Evolutionary conservation across 2,797 vertebrate genomes (phyloP).

Genomic region (Hydrolagus colliei): DNA sequence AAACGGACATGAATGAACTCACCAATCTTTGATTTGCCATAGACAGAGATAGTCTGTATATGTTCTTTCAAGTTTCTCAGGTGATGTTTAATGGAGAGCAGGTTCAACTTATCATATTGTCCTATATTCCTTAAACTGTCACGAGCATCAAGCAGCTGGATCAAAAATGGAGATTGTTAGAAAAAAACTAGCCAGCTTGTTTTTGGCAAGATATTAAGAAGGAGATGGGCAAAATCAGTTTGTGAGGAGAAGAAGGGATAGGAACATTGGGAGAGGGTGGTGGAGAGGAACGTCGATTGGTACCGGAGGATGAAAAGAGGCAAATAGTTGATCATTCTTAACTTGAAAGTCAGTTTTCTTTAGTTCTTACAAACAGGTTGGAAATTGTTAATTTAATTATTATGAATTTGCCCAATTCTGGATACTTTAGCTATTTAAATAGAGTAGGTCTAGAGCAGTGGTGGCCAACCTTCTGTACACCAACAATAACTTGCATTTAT

Average conservation of each 20-base stretch:
- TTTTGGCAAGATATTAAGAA: neutral
- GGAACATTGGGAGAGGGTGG: neutral
- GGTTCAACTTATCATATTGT: slow-evolving; percentile 46
- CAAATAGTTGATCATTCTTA: neutral
- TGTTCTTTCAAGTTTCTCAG: slow-evolving; percentile 53
- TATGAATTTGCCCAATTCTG: too few species aligned
- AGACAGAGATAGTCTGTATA: slow-evolving; percentile 49
- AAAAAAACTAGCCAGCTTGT: neutral
- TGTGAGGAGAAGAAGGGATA: neutral
- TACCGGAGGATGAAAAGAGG: neutral
- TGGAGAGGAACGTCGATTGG: neutral
- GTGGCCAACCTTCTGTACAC: too few species aligned
- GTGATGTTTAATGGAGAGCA: slow-evolving; percentile 50
- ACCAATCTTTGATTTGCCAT: slow-evolving; percentile 52
- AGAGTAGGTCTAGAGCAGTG: too few species aligned
- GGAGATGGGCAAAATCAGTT: neutral
- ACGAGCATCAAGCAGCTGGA: slow-evolving; percentile 46
- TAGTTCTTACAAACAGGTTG: too few species aligned
- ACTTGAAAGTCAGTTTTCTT: too few species aligned
- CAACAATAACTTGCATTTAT: too few species aligned
- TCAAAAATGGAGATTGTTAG: slow-evolving; percentile 30
- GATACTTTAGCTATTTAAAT: too few species aligned
- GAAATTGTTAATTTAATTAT: too few species aligned
- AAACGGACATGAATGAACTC: slow-evolving; percentile 37
- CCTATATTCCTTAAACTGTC: slow-evolving; percentile 43